Base-by-base conservation (phyloP, 2,888 invertebrate species). In the Syritta pipiens region DNA sequence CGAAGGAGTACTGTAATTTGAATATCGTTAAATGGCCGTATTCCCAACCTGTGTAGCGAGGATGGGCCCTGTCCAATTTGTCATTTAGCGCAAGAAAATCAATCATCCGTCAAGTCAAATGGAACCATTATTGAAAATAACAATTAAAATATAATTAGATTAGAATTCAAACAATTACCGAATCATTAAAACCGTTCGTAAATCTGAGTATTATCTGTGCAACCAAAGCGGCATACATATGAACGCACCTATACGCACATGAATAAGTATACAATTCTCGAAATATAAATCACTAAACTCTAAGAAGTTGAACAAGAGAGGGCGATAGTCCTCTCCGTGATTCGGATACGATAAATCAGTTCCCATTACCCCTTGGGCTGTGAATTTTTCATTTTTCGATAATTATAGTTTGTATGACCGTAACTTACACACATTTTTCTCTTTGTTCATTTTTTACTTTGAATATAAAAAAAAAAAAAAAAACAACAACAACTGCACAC, bases 331-430 rank as follows among this genome's bases (percentile, higher is more conserved):
- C 79, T 67, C 67, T 65, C 67, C 79, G 68, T 74, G 79, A 82
- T 65, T 81, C 83, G 82, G 82, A 82, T 84, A 81, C 84, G 83
- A 85, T 85, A 85, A 85, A 85, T 85, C 85, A 85, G 84, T 82
- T 84, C 83, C 82, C 84, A 84, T 84, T 84, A 83, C 83, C 83
- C 85, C 84, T 84, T 72, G 62, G 84, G 85, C 84, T 83, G 83
- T 82, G 81, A 84, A 85, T 84, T 84, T 85, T 85, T 85, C 83
- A 84, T 84, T 83, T 83, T 83, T 84, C 84, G 83, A 84, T 85
- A 85, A 85, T 85, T 85, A 85, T 85, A 84, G 84, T 83, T 51
- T 79, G 79, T 74, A 60, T 79, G 55, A 67, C 74, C 79, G 74
- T 79, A 74, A 74, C 79, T 79, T 79, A 79, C 74, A 79, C 74